A percentile compares a stretch with the other conserved stretches of the same genome.
Conservation (phyloP, 2,888 invertebrate species). For the Pheosia gnoma region DNA sequence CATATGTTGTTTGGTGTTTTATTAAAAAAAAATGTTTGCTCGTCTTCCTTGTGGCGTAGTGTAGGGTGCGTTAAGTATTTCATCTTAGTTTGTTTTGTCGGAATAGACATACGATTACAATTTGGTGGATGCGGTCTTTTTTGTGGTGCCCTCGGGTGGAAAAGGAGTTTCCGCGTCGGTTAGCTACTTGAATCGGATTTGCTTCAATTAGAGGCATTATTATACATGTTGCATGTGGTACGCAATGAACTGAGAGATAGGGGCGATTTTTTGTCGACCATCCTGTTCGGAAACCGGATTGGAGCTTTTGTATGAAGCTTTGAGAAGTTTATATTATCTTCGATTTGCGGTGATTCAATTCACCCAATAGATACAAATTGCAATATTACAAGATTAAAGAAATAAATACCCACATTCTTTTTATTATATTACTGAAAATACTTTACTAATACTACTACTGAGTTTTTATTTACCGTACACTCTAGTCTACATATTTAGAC, state of each 20-base stretch:
- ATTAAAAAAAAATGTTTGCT: constrained; percentile 41
- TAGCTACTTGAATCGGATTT: constrained; percentile 70
- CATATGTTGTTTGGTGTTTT: constrained; percentile 67
- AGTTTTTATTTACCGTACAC: too few relatives aligned
- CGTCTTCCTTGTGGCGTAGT: constrained; percentile 41
- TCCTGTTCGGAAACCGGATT: constrained; percentile 16
- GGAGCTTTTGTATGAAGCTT: constrained; percentile 20
- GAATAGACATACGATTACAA: constrained; percentile 68
- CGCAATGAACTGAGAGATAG: constrained; percentile 39
- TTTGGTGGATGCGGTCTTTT: constrained; percentile 63
- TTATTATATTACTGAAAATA: too few relatives aligned
- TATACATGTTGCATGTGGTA: constrained; percentile 52
- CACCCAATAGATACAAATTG: not conserved
- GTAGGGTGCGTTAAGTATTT: constrained; percentile 71
- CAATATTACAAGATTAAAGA: not conserved
- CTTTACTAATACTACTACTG: too few relatives aligned
- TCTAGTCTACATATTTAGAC: too few relatives aligned
- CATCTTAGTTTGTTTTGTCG: constrained; percentile 64
- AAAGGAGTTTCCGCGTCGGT: constrained; percentile 72
- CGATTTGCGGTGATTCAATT: not conserved
- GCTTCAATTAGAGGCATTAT: constrained; percentile 68
- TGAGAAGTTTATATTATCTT: constrained; percentile 14
- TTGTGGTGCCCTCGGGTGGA: constrained; percentile 60
- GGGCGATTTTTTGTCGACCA: constrained; percentile 35
- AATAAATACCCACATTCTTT: too few relatives aligned